phyloP scores from a whole-genome alignment of 2,888 invertebrate genomes.

The Lasius fuliginosus region DNA sequence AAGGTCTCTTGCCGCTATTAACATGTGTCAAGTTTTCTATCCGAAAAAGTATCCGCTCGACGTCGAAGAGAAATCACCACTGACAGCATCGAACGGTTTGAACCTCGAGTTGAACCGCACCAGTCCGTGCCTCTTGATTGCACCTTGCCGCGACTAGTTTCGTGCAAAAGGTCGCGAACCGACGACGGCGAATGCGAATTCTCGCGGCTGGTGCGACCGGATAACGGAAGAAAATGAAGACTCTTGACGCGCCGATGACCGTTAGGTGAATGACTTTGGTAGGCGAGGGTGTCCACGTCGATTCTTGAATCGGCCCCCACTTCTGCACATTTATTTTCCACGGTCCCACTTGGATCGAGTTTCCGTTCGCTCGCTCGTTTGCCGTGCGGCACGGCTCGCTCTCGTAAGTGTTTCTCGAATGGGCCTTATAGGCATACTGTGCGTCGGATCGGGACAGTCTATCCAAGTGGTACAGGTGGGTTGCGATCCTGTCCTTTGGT shows the following conservation, averaged over 20 bases:
- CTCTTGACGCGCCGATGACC: constrained; percentile 82
- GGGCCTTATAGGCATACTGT: constrained; percentile 80
- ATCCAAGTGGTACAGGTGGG: constrained; percentile 82
- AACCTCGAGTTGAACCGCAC: background rate
- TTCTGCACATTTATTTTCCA: constrained; percentile 69
- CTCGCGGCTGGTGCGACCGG: constrained; percentile 52
- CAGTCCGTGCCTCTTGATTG: background rate
- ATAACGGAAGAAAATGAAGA: constrained; percentile 72
- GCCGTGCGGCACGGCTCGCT: constrained; percentile 63
- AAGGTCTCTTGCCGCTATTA: background rate
- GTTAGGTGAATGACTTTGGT: constrained; percentile 84
- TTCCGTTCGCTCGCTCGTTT: constrained; percentile 54
- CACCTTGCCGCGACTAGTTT: background rate
- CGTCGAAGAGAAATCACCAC: background rate
- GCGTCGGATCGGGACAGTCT: constrained; percentile 80
- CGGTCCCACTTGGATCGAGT: constrained; percentile 73
- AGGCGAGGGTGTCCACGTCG: constrained; percentile 81
- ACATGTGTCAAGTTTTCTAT: background rate
- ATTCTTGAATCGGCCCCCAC: constrained; percentile 81
- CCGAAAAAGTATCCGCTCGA: background rate
- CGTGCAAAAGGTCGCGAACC: constrained; percentile 8
- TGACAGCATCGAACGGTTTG: background rate
- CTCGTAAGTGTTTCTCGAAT: constrained; percentile 77
- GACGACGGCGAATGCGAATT: constrained; percentile 22
- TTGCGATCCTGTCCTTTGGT: constrained; percentile 74